A percentile compares a stretch with the other conserved stretches of the same genome.
Conservation (phyloP, 2,888 invertebrate genomes). For the Camptogramma bilineatum region DNA sequence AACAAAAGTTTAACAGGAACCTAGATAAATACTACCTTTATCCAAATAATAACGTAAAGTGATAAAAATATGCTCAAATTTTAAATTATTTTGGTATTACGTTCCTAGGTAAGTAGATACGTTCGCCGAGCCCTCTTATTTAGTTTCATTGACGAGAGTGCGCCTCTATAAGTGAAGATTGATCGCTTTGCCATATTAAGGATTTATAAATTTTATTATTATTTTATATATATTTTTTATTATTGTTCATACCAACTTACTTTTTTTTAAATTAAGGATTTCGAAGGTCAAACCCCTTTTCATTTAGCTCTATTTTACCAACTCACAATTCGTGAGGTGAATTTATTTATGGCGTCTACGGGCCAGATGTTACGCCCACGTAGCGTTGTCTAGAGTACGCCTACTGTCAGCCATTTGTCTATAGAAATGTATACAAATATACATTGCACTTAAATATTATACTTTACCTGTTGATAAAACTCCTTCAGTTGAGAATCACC, state of each 20-base stretch:
- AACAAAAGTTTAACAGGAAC: too few species aligned
- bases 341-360: slow-evolving; percentile 67
- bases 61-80: too few species aligned
- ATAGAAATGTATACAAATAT: slow-evolving; percentile 47
- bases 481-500: slow-evolving; percentile 45
- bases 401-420: slow-evolving; percentile 59
- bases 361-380: slow-evolving; percentile 72
- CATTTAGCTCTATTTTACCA: slow-evolving; percentile 25
- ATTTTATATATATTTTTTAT: too few species aligned
- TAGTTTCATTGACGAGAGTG: neutral
- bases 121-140: neutral
- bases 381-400: slow-evolving; percentile 74
- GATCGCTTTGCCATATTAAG: neutral
- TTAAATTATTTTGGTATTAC: too few species aligned
- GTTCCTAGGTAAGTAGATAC: too few species aligned
- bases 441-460: slow-evolving; percentile 53
- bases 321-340: slow-evolving; percentile 44
- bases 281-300: slow-evolving; percentile 31
- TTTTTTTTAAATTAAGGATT: neutral
- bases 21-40: too few species aligned
- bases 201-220: too few species aligned
- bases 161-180: slow-evolving; percentile 1
- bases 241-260: too few species aligned
- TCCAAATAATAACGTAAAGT: too few species aligned
- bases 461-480: slow-evolving; percentile 74